A percentile compares a stretch with the other conserved stretches of the same genome.
These are phyloP conservation scores for Cephus runcator DNA, from an alignment of 2,888 invertebrate genomes.

Conservation along the genomic window DNA sequence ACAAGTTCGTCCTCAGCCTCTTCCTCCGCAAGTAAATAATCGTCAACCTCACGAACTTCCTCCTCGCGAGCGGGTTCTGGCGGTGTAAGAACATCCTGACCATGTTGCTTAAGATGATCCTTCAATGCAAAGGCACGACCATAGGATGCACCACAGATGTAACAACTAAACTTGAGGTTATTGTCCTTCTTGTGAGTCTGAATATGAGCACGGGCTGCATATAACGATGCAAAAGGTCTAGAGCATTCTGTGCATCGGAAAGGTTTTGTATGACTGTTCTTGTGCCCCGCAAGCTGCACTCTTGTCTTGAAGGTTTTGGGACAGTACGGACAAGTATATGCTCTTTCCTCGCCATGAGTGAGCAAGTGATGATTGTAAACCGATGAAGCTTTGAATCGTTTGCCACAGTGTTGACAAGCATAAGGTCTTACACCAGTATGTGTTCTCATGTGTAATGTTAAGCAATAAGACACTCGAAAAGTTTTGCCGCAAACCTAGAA, in stretches of 20 bases:
- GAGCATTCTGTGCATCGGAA: conserved; percentile 79
- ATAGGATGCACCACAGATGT: conserved; percentile 80
- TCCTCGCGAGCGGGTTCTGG: conserved; percentile 58
- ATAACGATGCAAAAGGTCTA: conserved; percentile 81
- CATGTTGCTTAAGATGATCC: conserved; percentile 78
- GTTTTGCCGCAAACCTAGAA: conserved; percentile 78
- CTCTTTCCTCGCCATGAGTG: conserved; percentile 80
- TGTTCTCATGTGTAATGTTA: conserved; percentile 83
- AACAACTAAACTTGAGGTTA: conserved; percentile 77
- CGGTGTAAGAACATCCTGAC: conserved; percentile 63
- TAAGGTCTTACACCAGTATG: conserved; percentile 84
- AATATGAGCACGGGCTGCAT: conserved; percentile 81
- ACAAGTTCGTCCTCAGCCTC: conserved; percentile 38
- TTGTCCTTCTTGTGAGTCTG: conserved; percentile 78
- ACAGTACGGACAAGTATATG: conserved; percentile 80
- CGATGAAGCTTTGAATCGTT: conserved; percentile 82
- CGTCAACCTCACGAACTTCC: conserved; percentile 54
- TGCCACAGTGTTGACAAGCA: conserved; percentile 77
- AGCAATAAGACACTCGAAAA: conserved; percentile 82
- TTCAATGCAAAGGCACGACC: conserved; percentile 79
- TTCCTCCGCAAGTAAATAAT: conserved; percentile 50
- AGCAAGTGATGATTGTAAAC: conserved; percentile 82
- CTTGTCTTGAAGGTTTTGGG: conserved; percentile 84
- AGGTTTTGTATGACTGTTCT: conserved; percentile 84
- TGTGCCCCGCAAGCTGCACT: conserved; percentile 82